Base-by-base conservation (phyloP, 1,140 invertebrate genomes). In the Diachasma alloeum region DNA sequence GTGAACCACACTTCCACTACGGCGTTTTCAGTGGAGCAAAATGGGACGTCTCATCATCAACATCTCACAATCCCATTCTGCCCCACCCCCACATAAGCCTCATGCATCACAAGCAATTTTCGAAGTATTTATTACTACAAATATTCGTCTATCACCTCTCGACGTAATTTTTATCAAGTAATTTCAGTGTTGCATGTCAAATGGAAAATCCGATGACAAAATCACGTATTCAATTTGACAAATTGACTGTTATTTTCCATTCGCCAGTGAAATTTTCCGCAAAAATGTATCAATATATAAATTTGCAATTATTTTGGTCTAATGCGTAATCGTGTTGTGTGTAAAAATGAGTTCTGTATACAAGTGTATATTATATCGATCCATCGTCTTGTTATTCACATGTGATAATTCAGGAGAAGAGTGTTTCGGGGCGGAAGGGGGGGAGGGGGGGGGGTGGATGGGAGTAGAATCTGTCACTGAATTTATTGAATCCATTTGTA, bases 231-330 rank as follows among this genome's bases (percentile, higher is more conserved):
- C 48, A 53, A 19, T 53, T 15, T 53, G n/a, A 11, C 44, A 46
- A 36, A 31, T 31, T 26, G 63, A 66, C 4, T 31, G n/a, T 31
- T 31, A 31, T 31, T 31, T 6, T 1, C 13, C 15, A 66, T 26
- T 56, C 13, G 19, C 48, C 48, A 56, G 19, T 56, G n/a, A 17
- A 17, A 63, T 63, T 4, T 59, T 68, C 69, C 46, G 11, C 8
- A 59, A 77, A 81, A 81, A 81, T 81, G 80, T 81, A 81, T 81
- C 77, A 81, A 81, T 81, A 81, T 81, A 81, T 81, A 73, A 77
- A 81, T 81, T 81, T 80, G 78, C 80, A 81, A 81, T 81, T 78
- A 80, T 78, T 78, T 81, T 74, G 76, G 76, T 81, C 74, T 79
- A 75, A 74, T 81, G 72, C 42, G 68, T 76, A 69, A 76, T 46